Evolutionary conservation across 53 echinoderm and acorn worm genomes (phyloP), one percentile per base, ranked within the genome.

Genomic region (Holothuria scabra): DNA sequence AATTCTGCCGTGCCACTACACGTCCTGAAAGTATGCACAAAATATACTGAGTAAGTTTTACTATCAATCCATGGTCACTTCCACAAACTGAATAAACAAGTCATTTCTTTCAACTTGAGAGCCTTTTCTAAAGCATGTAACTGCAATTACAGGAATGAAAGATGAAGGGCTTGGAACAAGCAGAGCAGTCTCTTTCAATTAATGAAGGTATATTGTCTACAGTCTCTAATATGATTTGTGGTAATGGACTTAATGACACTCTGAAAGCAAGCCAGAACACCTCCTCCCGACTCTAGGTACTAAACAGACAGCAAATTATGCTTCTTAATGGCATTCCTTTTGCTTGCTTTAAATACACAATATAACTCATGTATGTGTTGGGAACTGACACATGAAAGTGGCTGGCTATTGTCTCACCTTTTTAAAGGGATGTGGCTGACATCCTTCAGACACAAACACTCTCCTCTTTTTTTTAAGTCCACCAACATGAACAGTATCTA

Each of bases 171-270:
- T 68, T 38, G 71, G 18, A 44, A 48, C 46, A 71, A 71, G 46
- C 71, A 71, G 71, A 44, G 29, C 49, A 78, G 78, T 78, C 78
- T 78, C 16, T 28, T 52, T 78, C 78, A 78, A 78, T 78, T 78
- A 78, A 58, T 58, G 78, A 58, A 78, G 78, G 56, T 56, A 71
- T 71, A 71, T 71, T 71, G 71, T 71, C 71, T 71, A 26, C 11
- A 71, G 56, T 78, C 31, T 25, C 56, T 78, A 31, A 58, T 78
- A 78, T 78, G 78, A 78, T 78, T 78, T 78, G 78, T 78, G 78
- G 78, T 78, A 78, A 78, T 78, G 78, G 78, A 78, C 57, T 78
- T 56, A 78, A 78, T 78, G 78, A 78, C 78, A 78, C 78, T 30
- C 57, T 56, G 78, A 78, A 78, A 55, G 58, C 26, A 78, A 78